Percentiles rank a stretch among this genome's conserved stretches.
Evolutionary conservation across 2,888 invertebrate genomes (phyloP).

Genomic region (Luffia ferchaultella): DNA sequence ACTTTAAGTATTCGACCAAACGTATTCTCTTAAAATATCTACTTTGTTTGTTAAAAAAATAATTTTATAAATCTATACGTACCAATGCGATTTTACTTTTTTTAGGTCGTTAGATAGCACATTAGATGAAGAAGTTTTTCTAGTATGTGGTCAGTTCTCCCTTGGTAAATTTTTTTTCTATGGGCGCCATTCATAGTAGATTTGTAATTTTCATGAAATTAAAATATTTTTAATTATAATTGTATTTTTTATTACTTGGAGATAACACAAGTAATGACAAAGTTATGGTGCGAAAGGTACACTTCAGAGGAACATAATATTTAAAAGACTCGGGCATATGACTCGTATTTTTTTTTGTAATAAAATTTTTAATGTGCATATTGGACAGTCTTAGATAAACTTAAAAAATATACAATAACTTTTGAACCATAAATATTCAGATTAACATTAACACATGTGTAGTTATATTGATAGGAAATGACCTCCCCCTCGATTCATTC

Average conservation of each 20-base stretch:
- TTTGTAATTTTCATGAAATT: not conserved
- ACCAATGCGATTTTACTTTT: not conserved
- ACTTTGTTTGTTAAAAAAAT: too few species aligned
- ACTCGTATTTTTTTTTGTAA: not conserved
- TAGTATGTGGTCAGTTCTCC: not conserved
- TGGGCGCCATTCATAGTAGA: not conserved
- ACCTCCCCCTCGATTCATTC: too few species aligned
- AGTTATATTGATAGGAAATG: too few species aligned
- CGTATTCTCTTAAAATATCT: too few species aligned
- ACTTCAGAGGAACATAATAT: not conserved
- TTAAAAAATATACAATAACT: not conserved
- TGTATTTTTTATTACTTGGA: not conserved
- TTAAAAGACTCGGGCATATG: not conserved
- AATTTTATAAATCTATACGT: not conserved
- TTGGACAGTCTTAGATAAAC: not conserved
- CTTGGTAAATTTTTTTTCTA: not conserved
- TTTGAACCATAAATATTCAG: too few species aligned
- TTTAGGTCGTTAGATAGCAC: not conserved
- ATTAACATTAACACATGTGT: too few species aligned
- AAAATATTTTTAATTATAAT: not conserved
- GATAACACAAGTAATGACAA: too few species aligned
- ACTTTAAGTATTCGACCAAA: too few species aligned
- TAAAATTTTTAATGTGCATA: not conserved
- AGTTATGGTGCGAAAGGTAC: not conserved
- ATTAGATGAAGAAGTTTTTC: not conserved